Evolutionary conservation across 1,140 invertebrate species (phyloP).

Genomic region (Brachionus rotundiformis): DNA sequence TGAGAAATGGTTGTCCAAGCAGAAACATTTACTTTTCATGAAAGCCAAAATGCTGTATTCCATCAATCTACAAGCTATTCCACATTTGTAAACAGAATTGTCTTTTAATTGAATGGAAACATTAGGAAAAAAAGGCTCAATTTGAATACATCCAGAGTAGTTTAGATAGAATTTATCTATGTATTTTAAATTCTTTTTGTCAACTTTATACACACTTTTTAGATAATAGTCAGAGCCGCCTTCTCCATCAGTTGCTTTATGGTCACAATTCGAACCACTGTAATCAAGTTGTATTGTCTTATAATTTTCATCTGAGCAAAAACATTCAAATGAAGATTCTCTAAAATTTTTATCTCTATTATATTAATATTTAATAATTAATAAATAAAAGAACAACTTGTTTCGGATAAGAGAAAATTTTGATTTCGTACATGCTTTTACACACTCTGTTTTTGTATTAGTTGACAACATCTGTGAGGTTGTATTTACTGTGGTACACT

Average conservation of each 20-base stretch:
- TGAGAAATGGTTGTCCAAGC: not conserved
- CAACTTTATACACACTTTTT: not conserved
- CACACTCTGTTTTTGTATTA: no score
- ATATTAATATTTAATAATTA: no score
- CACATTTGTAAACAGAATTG: not conserved
- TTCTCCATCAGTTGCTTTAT: not conserved
- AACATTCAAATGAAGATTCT: not conserved
- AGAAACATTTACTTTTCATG: not conserved
- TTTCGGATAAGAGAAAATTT: no score
- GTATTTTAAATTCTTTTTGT: not conserved
- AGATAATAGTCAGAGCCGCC: conserved; percentile 7
- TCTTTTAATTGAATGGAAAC: not conserved
- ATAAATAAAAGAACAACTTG: no score
- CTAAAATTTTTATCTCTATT: not conserved
- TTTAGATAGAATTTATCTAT: not conserved
- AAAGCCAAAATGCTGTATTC: not conserved
- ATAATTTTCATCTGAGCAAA: not conserved
- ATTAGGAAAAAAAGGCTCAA: not conserved
- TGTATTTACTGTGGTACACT: not conserved
- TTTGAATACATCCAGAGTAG: not conserved
- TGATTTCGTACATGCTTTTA: not conserved
- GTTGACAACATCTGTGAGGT: not conserved
- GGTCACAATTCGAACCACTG: not conserved
- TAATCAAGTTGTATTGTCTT: not conserved
- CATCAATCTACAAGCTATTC: not conserved